Conservation (phyloP, 2,113 vertebrate genomes). For the Crypturellus undulatus region DNA sequence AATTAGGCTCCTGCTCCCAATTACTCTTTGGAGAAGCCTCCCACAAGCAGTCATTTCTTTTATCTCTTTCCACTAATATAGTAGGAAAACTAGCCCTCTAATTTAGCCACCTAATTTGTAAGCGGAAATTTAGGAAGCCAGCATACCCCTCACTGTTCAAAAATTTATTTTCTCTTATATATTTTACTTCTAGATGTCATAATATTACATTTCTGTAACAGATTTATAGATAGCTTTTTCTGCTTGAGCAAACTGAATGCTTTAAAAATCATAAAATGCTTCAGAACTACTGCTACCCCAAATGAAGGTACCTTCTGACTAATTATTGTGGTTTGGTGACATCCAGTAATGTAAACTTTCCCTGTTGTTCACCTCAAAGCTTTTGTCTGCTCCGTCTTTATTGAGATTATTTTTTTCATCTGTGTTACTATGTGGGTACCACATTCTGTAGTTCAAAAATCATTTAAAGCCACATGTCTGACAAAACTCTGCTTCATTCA, state of each 20-base stretch:
- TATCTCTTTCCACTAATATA: neutral
- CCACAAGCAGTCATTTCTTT: neutral
- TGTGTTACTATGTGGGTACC: neutral
- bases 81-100: neutral
- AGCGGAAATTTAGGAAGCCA: neutral
- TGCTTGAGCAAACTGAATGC: neutral
- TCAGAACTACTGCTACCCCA: neutral
- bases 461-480: constrained; percentile 1
- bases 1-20: neutral
- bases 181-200: neutral
- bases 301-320: neutral
- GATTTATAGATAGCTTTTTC: neutral
- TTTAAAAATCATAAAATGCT: neutral
- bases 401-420: neutral
- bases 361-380: neutral
- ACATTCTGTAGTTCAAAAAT: neutral
- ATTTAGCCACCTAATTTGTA: constrained; percentile 1
- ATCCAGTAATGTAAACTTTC: neutral
- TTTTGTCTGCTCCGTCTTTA: neutral
- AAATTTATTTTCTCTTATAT: neutral
- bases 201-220: neutral
- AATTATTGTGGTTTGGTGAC: neutral
- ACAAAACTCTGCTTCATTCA: constrained; percentile 6
- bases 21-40: neutral
- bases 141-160: neutral